Base-by-base conservation (phyloP, 92 coral and sea anemone species). In the Paramuricea clavata region DNA sequence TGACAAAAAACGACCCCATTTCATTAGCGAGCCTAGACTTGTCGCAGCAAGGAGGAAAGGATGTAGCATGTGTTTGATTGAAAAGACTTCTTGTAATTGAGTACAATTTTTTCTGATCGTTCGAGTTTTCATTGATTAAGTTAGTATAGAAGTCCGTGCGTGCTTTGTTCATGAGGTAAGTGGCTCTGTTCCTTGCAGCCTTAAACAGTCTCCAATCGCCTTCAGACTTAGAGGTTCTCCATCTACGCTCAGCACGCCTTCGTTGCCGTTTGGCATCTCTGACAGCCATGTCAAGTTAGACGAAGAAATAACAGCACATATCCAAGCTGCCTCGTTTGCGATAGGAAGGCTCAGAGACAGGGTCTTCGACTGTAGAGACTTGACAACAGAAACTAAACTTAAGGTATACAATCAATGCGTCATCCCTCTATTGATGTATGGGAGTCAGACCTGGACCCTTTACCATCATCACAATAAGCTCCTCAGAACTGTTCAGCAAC, bases 31-130 rank as follows among this genome's bases (percentile, higher is more conserved):
- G 85, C 19, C 13, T 57, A 43, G 26, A 41, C 17, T 23, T 72
- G 78, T 89, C 89, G 13, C 47, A 21, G 86, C 74, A 83, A n/a
- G 54, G 74, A 19, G 56, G 89, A 79, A 84, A 47, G 15, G 70
- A 17, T 32, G 78, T 41, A 26, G 84, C 92, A n/a, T 60, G 19
- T 23, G 84, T 80, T 7, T 67, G 65, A 28, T 69, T 47, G 74
- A 76, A 89, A 33, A 89, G 89, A 5, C 65, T 84, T 52, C 85
- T 89, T 19, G 92, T 85, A 78, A 88, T 76, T 42, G 59, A 28
- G 79, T 82, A 89, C 12, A 89, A 85, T 71, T 67, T 84, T 68
- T 49, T 74, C 73, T 76, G 80, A 85, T 89, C 89, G 22, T 31
- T 32, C 72, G 81, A 65, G 21, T 85, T 83, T 67, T 86, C 85